Evolutionary conservation across 1,140 invertebrate genomes (phyloP), one percentile per base, ranked within the genome.

Genomic region (Bombus superbus): DNA sequence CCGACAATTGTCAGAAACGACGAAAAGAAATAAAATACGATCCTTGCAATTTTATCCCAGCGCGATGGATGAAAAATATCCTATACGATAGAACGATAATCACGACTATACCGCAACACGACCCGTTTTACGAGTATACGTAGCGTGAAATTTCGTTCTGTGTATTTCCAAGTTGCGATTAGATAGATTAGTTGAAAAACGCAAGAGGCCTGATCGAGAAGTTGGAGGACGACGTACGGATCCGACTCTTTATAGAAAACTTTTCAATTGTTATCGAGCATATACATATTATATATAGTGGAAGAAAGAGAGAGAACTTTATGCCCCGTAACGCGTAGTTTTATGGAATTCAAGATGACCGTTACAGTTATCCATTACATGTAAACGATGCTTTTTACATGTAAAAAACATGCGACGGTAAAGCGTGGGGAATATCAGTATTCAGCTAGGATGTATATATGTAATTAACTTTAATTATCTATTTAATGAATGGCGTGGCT

Each of bases 391-490:
- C 40, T 81, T 82, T 82, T 86, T 75, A 86, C 78, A 86, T 82
- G 38, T 81, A 79, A 66, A 75, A 86, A 86, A 81, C 84, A 86
- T 71, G 84, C 84, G 79, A 86, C 72, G 44, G 22, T 13, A 15
- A 73, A 74, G 71, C 35, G 76, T 85, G 69, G 53, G 79, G 78
- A n/a, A 71, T 82, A 86, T 82, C 72, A 82, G 71, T 82, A 75
- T 86, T 81, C 84, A 81, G 69, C 71, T 86, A 80, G 32, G 25
- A 40, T 35, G 59, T 81, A 86, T 59, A 62, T 62, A 62, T 62
- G 25, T 62, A 62, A 86, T 86, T 86, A 82, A 82, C 69, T 82
- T 86, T 86, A 86, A 86, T 81, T 86, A 86, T 81, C 84, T 81
- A 69, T 75, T 81, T 86, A 86, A 86, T 82, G 84, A 86, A 86